A percentile compares a stretch with the other conserved stretches of the same genome.
These are phyloP conservation scores for Eudyptes chrysolophus DNA, from an alignment of 2,113 vertebrate species.

Conservation along the genomic window DNA sequence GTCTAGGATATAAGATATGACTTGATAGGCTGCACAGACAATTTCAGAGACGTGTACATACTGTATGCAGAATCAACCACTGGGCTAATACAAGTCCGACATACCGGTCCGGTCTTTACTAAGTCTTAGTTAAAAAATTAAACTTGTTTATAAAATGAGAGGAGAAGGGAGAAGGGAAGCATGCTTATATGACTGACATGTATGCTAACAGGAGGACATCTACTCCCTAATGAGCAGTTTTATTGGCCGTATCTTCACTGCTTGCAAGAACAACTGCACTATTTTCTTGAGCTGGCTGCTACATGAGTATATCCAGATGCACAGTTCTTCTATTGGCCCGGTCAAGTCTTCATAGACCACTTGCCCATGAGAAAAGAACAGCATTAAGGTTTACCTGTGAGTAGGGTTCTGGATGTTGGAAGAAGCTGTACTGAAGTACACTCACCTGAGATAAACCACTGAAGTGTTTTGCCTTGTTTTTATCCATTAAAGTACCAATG, in stretches of 20 bases:
- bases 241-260: background rate
- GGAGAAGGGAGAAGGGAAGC: background rate
- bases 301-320: background rate
- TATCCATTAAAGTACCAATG: background rate
- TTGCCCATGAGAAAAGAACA: background rate
- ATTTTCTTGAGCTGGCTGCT: background rate
- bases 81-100: background rate
- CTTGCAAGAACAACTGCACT: background rate
- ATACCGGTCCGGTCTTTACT: fast-evolving
- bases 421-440: background rate
- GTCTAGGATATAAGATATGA: background rate
- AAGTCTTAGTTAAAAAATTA: background rate
- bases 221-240: background rate
- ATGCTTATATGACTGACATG: background rate
- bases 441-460: background rate
- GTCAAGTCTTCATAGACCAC: background rate
- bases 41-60: background rate
- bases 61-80: background rate
- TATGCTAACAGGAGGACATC: background rate
- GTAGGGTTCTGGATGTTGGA: background rate
- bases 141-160: background rate
- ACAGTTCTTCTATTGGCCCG: background rate
- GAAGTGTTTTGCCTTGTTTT: background rate
- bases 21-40: background rate
- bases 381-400: background rate